phyloP scores from a whole-genome alignment of 2,113 vertebrate genomes.

The Chionodraco myersi region DNA sequence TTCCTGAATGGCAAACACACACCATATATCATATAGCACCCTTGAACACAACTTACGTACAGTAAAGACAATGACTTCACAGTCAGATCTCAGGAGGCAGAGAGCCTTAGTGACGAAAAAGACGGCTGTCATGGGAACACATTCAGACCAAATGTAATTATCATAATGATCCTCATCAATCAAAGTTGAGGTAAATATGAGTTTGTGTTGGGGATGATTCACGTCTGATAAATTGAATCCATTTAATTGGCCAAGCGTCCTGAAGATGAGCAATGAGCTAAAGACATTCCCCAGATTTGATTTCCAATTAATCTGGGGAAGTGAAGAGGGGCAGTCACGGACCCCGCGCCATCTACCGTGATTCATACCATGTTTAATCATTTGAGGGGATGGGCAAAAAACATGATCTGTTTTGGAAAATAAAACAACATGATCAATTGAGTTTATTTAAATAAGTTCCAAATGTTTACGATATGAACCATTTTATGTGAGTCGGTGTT shows the following conservation, averaged over 20 bases:
- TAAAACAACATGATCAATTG: not conserved
- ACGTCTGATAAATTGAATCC: slow-evolving; percentile 68
- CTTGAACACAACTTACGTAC: not conserved
- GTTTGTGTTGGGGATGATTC: slow-evolving; percentile 65
- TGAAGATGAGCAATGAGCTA: slow-evolving; percentile 69
- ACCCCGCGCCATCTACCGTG: slow-evolving; percentile 18
- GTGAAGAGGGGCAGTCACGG: slow-evolving; percentile 51
- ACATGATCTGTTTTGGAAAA: not conserved
- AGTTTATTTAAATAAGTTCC: not conserved
- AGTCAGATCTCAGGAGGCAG: slow-evolving; percentile 10
- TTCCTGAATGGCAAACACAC: slow-evolving; percentile 8
- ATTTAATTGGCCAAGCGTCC: slow-evolving; percentile 67
- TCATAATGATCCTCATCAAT: slow-evolving; percentile 71
- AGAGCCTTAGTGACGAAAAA: slow-evolving; percentile 40
- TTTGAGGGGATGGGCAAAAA: not conserved
- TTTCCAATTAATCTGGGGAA: slow-evolving; percentile 59
- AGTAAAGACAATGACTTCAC: not conserved
- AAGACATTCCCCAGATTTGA: slow-evolving; percentile 57
- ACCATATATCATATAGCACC: slow-evolving; percentile 2
- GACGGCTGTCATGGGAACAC: slow-evolving; percentile 52
- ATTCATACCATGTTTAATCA: slow-evolving; percentile 51
- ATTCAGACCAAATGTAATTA: slow-evolving; percentile 65
- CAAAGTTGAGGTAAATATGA: slow-evolving; percentile 68
- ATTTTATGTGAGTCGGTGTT: slow-evolving; percentile 18
- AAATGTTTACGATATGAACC: not conserved